Conservation (phyloP, 2,888 invertebrate genomes). For the Chaetogeoica ovagalla region DNA sequence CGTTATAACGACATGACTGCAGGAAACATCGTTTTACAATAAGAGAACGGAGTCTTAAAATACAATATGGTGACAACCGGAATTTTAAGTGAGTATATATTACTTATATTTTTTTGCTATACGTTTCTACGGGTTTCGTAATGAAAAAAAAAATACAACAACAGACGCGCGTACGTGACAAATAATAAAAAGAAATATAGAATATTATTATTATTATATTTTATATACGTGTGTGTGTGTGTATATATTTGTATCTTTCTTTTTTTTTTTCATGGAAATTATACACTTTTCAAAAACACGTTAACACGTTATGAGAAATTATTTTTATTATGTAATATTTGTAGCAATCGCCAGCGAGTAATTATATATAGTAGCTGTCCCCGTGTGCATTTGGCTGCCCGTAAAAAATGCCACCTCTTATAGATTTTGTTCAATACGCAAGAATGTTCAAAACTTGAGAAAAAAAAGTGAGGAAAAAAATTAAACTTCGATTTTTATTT, state of each 20-base stretch:
- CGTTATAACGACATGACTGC: constrained; percentile 18
- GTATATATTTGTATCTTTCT: too few relatives aligned
- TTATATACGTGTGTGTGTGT: neutral
- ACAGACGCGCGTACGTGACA: constrained; percentile 12
- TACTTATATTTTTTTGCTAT: neutral
- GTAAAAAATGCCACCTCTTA: too few relatives aligned
- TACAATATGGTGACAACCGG: constrained; percentile 42
- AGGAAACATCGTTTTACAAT: constrained; percentile 36
- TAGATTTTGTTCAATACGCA: too few relatives aligned
- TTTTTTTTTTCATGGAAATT: neutral
- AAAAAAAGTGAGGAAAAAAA: too few relatives aligned
- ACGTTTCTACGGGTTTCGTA: too few relatives aligned
- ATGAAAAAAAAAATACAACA: neutral
- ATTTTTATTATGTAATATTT: neutral
- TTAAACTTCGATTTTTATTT: too few relatives aligned
- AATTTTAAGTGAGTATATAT: constrained; percentile 40
- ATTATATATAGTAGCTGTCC: too few relatives aligned
- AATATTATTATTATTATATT: neutral
- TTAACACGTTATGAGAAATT: neutral
- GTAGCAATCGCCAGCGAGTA: too few relatives aligned
- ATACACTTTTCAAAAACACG: too few relatives aligned
- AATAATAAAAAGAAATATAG: constrained; percentile 13
- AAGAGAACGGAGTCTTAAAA: constrained; percentile 20
- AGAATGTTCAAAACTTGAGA: too few relatives aligned
- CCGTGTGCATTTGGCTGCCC: too few relatives aligned